A percentile compares a stretch with the other conserved stretches of the same genome.
phyloP scores from a whole-genome alignment of 2,113 vertebrate genomes.

The Nannobrachium achirus region DNA sequence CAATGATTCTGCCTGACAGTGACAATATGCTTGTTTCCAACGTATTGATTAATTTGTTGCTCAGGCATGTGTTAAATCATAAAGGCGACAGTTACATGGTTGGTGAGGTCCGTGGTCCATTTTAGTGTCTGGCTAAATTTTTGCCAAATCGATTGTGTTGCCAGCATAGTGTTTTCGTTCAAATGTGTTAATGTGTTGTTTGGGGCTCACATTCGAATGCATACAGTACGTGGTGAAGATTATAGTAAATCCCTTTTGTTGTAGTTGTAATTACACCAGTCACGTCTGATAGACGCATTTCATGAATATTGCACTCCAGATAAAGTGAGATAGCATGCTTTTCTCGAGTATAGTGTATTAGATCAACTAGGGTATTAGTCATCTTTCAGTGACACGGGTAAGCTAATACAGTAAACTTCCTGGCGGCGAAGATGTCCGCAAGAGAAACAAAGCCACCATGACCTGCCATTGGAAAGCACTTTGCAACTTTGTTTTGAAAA shows the following conservation, averaged over 20 bases:
- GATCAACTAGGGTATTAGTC: conserved; percentile 45
- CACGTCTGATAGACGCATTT: background rate
- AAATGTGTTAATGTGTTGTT: background rate
- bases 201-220: background rate
- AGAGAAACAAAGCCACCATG: conserved; percentile 7
- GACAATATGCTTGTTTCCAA: conserved; percentile 20
- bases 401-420: conserved; percentile 22
- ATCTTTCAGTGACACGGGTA: conserved; percentile 46
- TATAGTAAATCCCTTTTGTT: too few relatives aligned
- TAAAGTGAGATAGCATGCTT: background rate
- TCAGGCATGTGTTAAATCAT: background rate
- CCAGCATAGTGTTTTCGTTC: background rate
- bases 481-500: too few relatives aligned
- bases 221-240: background rate
- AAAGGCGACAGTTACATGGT: background rate
- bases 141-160: background rate
- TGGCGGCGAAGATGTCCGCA: conserved; percentile 23
- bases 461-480: too few relatives aligned
- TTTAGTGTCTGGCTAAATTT: background rate
- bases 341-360: conserved; percentile 2
- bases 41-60: conserved; percentile 31
- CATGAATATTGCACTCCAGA: background rate
- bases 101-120: background rate
- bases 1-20: background rate
- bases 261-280: background rate